Conservation (phyloP, 1,140 invertebrate genomes). For the Drosophila leontia region DNA sequence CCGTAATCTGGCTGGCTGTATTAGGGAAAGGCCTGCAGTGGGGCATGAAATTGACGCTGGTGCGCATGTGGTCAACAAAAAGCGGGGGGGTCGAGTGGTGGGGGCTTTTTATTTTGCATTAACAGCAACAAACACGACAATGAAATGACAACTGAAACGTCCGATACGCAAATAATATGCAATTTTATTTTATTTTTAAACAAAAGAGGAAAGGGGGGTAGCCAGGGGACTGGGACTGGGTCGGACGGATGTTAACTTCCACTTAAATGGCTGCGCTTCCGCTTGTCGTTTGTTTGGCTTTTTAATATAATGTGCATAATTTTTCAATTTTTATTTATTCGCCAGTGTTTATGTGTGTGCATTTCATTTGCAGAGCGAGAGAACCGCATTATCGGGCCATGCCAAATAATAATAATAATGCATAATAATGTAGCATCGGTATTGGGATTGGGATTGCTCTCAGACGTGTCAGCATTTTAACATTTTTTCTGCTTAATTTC, state of each 20-base stretch:
- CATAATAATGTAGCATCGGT: constrained; percentile 62
- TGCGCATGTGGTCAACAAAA: constrained; percentile 30
- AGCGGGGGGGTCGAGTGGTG: not conserved
- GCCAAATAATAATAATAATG: constrained; percentile 71
- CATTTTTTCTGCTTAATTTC: constrained; percentile 80
- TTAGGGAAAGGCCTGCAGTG: constrained; percentile 49
- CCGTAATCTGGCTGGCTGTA: constrained; percentile 49
- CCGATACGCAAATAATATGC: constrained; percentile 83
- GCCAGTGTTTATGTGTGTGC: constrained; percentile 62
- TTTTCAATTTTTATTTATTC: constrained; percentile 83
- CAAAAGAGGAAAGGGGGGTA: not conserved
- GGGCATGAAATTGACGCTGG: constrained; percentile 66
- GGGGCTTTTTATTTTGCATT: constrained; percentile 81
- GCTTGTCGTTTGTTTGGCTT: constrained; percentile 82
- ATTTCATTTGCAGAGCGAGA: constrained; percentile 72
- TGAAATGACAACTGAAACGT: constrained; percentile 84
- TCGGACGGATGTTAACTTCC: constrained; percentile 84
- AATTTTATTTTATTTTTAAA: constrained; percentile 82
- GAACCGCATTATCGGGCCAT: constrained; percentile 51
- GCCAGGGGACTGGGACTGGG: constrained; percentile 11
- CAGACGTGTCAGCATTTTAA: constrained; percentile 73
- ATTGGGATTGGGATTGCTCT: constrained; percentile 18
- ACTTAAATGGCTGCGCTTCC: constrained; percentile 84
- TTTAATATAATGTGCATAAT: constrained; percentile 84
- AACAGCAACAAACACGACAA: constrained; percentile 83